Base-by-base conservation (phyloP, 2,113 vertebrate genomes). In the Xiphophorus couchianus region DNA sequence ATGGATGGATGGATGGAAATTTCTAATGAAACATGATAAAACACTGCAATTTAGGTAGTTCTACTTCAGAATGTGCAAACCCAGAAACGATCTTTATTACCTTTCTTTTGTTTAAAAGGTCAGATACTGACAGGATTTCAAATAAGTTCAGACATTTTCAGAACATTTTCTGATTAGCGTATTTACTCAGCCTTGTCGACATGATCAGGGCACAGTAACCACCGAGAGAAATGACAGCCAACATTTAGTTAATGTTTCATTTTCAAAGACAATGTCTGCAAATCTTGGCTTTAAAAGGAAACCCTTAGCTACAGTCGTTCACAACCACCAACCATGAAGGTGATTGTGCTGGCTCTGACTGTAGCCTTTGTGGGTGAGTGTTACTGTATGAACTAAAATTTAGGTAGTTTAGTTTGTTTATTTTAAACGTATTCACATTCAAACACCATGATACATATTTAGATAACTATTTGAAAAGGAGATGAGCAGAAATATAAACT, bases 311-410 rank as follows among this genome's bases (percentile, higher is more conserved):
- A 7, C 30, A 48, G 3, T 66, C 0, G 0, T 3, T 82, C 76
- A 86, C 91, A 87, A 69, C 64, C 78, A 78, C 51, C 81, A 87
- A 67, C 76, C 86, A 94, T 94, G 93, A 92, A 64, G 86, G 84
- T 84, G 54, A 22, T 92, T 72, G 5, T 93, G 10, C 79, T 94
- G 8, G 86, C 86, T 44, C 76, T 94, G 5, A 62, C 83, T 44
- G 35, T 94, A 62, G 90, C 92, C 80, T 37, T 94, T 75, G 69
- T 84, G 12, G 90, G 93, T 93, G 71, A 89, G 89, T 87, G 42
- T 19, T 7, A 11, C 44, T 77, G 66, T 22, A 17, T 33, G 2
- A 5, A 37, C 62, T 67, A 69, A 71, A 62, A 0, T n/a, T 29
- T 29, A 30, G 5, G 69, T 15, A 61, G 3, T 37, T 37, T 37